These are phyloP conservation scores for Oreochromis aureus DNA, from an alignment of 2,113 vertebrate species.

Conservation along the genomic window DNA sequence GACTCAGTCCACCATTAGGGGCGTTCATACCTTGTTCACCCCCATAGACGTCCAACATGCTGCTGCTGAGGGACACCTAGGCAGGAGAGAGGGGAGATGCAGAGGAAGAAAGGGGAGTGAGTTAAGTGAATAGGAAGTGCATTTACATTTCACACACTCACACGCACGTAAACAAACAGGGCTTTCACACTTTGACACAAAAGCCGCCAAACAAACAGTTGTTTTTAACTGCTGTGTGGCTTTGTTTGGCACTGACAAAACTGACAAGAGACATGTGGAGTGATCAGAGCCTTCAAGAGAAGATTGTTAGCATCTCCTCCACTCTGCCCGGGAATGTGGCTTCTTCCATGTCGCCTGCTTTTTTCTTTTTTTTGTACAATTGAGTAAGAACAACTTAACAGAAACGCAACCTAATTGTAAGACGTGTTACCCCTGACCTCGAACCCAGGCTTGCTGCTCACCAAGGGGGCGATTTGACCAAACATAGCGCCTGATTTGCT, in stretches of 20 bases:
- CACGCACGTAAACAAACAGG: neutral
- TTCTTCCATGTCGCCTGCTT: neutral
- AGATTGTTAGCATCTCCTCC: neutral
- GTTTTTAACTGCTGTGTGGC: constrained; percentile 21
- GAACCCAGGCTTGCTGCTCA: neutral
- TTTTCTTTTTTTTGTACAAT: neutral
- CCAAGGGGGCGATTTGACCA: neutral
- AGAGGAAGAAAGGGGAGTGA: neutral
- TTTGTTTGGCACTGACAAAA: constrained; percentile 11
- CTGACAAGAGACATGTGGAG: neutral
- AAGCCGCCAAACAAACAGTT: constrained; percentile 21
- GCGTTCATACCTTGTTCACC: constrained; percentile 84
- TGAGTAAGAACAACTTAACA: neutral
- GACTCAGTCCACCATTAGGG: constrained; percentile 82
- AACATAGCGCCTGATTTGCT: neutral
- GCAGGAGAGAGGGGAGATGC: neutral
- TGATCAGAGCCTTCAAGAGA: neutral
- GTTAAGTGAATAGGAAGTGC: neutral
- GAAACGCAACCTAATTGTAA: neutral
- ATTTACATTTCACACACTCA: constrained; percentile 8
- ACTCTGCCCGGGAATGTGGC: neutral
- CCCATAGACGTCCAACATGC: constrained; percentile 89
- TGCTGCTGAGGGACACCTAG: constrained; percentile 82
- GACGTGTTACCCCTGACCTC: neutral
- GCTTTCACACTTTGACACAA: neutral